Conservation (phyloP, 2,888 invertebrate species). For the Pristionchus japonicus region DNA sequence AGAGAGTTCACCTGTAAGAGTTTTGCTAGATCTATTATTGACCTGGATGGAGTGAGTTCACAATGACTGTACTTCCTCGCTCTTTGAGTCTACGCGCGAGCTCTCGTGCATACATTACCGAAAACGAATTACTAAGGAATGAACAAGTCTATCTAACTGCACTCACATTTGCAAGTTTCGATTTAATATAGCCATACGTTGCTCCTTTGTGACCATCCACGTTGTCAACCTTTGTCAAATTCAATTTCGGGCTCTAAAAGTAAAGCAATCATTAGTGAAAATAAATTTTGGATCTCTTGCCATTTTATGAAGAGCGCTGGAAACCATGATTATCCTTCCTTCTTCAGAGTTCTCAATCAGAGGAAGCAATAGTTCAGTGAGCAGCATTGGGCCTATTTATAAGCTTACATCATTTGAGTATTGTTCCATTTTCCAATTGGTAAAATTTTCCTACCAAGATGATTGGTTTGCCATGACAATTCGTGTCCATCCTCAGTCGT, state of each 20-base stretch:
- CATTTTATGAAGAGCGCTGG: conserved; percentile 72
- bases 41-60: conserved; percentile 1
- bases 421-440: no score
- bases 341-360: conserved; percentile 80
- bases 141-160: background rate
- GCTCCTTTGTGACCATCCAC: conserved; percentile 61
- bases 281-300: background rate
- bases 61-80: background rate
- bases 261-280: no score
- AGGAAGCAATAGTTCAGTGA: conserved; percentile 86
- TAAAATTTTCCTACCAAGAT: conserved; percentile 84
- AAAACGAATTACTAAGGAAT: background rate
- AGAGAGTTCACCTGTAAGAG: background rate
- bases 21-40: background rate
- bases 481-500: conserved; percentile 88
- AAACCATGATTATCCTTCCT: conserved; percentile 86
- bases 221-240: conserved; percentile 60
- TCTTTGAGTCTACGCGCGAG: background rate
- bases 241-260: conserved; percentile 58
- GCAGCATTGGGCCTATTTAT: conserved; percentile 74
- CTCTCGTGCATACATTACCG: background rate
- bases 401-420: background rate
- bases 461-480: conserved; percentile 89
- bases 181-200: background rate
- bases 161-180: background rate